Evolutionary conservation across 2,888 invertebrate genomes (phyloP).

Genomic region (Prenolepis imparis): DNA sequence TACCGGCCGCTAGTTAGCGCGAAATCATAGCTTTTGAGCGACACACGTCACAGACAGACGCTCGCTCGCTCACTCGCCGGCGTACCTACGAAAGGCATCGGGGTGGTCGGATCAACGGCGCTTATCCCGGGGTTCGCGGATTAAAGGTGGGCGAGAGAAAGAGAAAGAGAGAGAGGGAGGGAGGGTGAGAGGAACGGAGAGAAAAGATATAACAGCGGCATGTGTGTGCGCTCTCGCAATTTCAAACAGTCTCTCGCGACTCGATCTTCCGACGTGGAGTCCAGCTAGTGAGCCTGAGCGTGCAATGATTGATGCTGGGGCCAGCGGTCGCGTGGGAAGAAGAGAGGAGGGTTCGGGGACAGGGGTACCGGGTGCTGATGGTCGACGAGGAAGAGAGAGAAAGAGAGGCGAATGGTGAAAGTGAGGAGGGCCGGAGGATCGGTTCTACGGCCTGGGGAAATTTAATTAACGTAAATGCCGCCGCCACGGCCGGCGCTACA

Average conservation of each 20-base stretch:
- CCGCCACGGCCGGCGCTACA: constrained; percentile 84
- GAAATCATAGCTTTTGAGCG: constrained; percentile 72
- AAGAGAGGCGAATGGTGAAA: constrained; percentile 56
- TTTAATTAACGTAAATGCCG: constrained; percentile 86
- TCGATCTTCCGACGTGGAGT: constrained; percentile 75
- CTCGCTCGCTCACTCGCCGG: constrained; percentile 12
- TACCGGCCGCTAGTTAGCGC: constrained; percentile 73
- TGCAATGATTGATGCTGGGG: constrained; percentile 85
- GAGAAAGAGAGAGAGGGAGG: not conserved
- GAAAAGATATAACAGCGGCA: not conserved
- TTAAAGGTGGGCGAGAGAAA: constrained; percentile 24
- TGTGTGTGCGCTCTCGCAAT: constrained; percentile 62
- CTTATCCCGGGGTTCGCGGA: constrained; percentile 36
- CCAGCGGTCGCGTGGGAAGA: constrained; percentile 67
- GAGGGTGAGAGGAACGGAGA: not conserved
- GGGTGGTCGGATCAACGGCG: constrained; percentile 60
- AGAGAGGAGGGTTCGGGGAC: constrained; percentile 64
- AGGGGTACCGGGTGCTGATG: constrained; percentile 64
- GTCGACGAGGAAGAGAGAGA: constrained; percentile 58
- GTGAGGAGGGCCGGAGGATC: constrained; percentile 74
- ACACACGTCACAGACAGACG: constrained; percentile 63
- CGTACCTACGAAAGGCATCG: constrained; percentile 52
- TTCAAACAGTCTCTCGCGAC: constrained; percentile 80
- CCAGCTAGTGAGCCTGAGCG: constrained; percentile 77
- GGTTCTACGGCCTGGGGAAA: constrained; percentile 82